phyloP scores from a whole-genome alignment of 1,140 invertebrate species.

The Rhysida immarginata region DNA sequence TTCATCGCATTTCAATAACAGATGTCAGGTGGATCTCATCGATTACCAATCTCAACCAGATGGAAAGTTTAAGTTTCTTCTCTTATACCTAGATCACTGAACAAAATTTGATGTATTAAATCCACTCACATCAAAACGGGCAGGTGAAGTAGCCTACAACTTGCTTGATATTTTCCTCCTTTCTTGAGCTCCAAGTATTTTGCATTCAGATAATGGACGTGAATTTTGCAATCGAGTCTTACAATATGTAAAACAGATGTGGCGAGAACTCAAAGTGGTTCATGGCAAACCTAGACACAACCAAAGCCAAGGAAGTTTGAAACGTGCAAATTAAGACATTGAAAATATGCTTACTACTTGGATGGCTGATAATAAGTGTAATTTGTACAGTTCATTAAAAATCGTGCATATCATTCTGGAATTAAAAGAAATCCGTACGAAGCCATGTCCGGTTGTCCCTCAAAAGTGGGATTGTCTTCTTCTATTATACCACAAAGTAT shows the following conservation, averaged over 20 bases:
- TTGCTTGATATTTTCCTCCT: conserved; percentile 28
- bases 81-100: conserved; percentile 34
- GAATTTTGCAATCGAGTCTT: conserved; percentile 23
- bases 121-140: conserved; percentile 26
- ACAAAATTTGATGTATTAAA: conserved; percentile 32
- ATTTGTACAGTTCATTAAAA: conserved; percentile 25
- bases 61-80: conserved; percentile 29
- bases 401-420: conserved; percentile 17
- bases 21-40: conserved; percentile 34
- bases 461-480: conserved; percentile 11
- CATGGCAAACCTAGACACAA: conserved; percentile 19
- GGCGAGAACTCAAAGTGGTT: conserved; percentile 27
- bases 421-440: conserved; percentile 4
- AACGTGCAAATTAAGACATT: conserved; percentile 17
- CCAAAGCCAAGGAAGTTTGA: conserved; percentile 11
- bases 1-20: conserved; percentile 8
- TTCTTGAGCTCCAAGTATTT: conserved; percentile 25
- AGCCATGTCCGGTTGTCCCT: conserved; percentile 6
- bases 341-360: conserved; percentile 14
- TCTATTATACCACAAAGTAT: conserved; percentile 11
- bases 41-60: conserved; percentile 30
- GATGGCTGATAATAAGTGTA: conserved; percentile 20
- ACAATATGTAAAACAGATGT: conserved; percentile 19
- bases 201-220: conserved; percentile 27
- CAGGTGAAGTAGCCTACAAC: conserved; percentile 26